These are phyloP conservation scores for Pan troglodytes DNA, from an alignment of 2,113 vertebrate genomes.

Conservation along the genomic window NHGRI_mPanTro3-v2.1_pri NC_072409.2:31263501-31264000, in stretches of 20 bases:
- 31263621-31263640: constrained; percentile 59
- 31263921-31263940: background rate
- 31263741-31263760: background rate
- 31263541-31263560: constrained; percentile 46
- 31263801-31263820: background rate
- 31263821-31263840: background rate
- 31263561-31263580: constrained; percentile 42
- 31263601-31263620: constrained; percentile 70
- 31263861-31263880: constrained; percentile 2
- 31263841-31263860: background rate
- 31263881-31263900: background rate
- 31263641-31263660: constrained; percentile 40
- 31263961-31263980: background rate
- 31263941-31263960: background rate
- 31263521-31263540: constrained; percentile 44
- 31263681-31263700: background rate
- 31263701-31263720: background rate
- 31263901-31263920: background rate
- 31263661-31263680: constrained; percentile 59
- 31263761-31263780: background rate
- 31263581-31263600: constrained; percentile 59
- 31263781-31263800: background rate
- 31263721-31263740: background rate
- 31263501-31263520: constrained; percentile 42
- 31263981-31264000: background rate